Conservation (phyloP, 2,888 invertebrate species). For the Bombylius discolor region DNA sequence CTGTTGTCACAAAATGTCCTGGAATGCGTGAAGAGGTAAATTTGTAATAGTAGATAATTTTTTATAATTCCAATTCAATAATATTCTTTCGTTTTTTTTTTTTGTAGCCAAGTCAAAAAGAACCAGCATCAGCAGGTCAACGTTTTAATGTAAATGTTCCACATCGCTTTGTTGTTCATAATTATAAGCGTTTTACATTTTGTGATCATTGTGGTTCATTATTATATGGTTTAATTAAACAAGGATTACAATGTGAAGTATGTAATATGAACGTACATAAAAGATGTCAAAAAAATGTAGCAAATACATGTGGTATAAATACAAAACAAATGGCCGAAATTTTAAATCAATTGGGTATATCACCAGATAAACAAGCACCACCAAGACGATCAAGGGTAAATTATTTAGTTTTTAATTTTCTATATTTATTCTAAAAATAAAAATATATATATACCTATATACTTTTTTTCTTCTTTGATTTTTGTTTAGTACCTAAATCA, state of each 20-base stretch:
- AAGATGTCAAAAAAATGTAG: conserved; percentile 96
- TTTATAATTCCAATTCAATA: conserved; percentile 1
- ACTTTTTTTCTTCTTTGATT: background rate
- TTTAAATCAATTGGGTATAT: conserved; percentile 81
- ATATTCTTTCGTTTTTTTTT: conserved; percentile 11
- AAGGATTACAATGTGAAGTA: conserved; percentile 93
- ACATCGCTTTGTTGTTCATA: conserved; percentile 91
- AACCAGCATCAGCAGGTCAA: conserved; percentile 51
- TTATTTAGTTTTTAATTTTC: background rate
- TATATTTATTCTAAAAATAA: background rate
- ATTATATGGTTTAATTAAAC: conserved; percentile 89
- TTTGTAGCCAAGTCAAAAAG: conserved; percentile 40
- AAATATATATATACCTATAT: background rate
- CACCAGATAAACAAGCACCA: conserved; percentile 69
- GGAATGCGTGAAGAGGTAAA: conserved; percentile 81
- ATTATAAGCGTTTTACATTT: conserved; percentile 95
- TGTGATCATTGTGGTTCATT: conserved; percentile 99
- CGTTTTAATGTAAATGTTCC: conserved; percentile 98
- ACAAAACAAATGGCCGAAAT: conserved; percentile 93
- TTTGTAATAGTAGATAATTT: background rate
- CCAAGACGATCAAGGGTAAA: conserved; percentile 47
- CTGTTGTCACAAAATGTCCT: conserved; percentile 96
- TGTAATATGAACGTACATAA: conserved; percentile 98
- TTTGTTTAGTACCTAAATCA: conserved; percentile 32
- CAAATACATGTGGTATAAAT: conserved; percentile 98